phyloP scores from a whole-genome alignment of 2,113 vertebrate genomes.

The Donacobius atricapilla region DNA sequence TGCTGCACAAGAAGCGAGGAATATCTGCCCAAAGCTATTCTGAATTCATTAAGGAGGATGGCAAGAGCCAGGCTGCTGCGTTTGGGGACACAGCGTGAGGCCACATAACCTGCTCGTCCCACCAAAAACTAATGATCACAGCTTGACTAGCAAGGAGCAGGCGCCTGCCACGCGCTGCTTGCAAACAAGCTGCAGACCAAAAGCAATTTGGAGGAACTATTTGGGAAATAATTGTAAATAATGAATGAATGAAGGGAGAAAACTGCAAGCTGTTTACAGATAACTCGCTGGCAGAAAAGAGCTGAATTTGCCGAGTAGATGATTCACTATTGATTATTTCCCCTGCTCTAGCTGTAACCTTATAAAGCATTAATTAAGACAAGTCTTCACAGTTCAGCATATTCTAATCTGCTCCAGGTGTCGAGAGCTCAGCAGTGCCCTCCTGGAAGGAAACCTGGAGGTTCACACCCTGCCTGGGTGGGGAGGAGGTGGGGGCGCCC shows the following conservation, averaged over 20 bases:
- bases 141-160: not conserved
- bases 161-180: not conserved
- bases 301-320: constrained; percentile 50
- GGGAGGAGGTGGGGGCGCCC: not conserved
- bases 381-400: constrained; percentile 44
- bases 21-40: not conserved
- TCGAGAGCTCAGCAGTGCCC: not conserved
- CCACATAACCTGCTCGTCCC: not conserved
- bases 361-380: constrained; percentile 65
- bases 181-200: constrained; percentile 43
- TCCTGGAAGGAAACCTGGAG: not conserved
- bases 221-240: constrained; percentile 66
- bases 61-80: not conserved
- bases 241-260: constrained; percentile 41
- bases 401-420: constrained; percentile 5
- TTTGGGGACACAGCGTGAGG: not conserved
- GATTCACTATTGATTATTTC: constrained; percentile 64
- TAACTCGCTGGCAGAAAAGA: constrained; percentile 13
- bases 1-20: not conserved
- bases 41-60: not conserved
- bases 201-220: constrained; percentile 36
- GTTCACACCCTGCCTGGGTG: not conserved
- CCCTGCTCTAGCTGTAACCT: constrained; percentile 37
- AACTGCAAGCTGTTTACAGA: constrained; percentile 56
- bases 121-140: not conserved